These are phyloP conservation scores for Diphyllodes magnificus DNA, from an alignment of 2,113 vertebrate genomes.

Conservation along the genomic window DNA sequence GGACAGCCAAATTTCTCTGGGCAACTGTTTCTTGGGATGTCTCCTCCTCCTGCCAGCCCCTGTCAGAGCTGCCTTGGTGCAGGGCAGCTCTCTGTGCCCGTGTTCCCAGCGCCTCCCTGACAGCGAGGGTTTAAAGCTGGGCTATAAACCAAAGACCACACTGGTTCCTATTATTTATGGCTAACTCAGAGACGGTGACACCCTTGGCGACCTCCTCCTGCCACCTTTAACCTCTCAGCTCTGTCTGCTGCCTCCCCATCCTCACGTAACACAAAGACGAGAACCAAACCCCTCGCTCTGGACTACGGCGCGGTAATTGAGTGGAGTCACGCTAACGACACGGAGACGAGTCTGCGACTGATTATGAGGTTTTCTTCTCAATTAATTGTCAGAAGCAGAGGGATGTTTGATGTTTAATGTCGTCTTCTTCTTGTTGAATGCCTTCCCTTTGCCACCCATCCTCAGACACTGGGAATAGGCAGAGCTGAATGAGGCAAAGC, in stretches of 20 bases:
- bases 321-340: not conserved
- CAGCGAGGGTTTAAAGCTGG: not conserved
- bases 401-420: conserved; percentile 47
- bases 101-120: not conserved
- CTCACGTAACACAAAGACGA: not conserved
- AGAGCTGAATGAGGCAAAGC: not conserved
- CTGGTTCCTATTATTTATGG: not conserved
- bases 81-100: not conserved
- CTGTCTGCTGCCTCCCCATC: not conserved
- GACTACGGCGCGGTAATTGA: not conserved
- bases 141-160: not conserved
- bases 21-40: fast-evolving
- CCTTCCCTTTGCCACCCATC: not conserved
- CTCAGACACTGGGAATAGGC: not conserved
- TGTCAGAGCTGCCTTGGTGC: not conserved
- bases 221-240: conserved; percentile 21
- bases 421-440: conserved; percentile 38
- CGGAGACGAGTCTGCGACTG: conserved; percentile 35
- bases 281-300: not conserved
- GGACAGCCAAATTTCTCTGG: not conserved
- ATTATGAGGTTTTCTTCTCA: conserved; percentile 52
- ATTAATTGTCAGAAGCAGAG: conserved; percentile 65
- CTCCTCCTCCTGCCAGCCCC: not conserved
- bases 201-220: not conserved
- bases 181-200: not conserved